Evolutionary conservation across 2,113 vertebrate species (phyloP).

Genomic region (Cygnus atratus): DNA sequence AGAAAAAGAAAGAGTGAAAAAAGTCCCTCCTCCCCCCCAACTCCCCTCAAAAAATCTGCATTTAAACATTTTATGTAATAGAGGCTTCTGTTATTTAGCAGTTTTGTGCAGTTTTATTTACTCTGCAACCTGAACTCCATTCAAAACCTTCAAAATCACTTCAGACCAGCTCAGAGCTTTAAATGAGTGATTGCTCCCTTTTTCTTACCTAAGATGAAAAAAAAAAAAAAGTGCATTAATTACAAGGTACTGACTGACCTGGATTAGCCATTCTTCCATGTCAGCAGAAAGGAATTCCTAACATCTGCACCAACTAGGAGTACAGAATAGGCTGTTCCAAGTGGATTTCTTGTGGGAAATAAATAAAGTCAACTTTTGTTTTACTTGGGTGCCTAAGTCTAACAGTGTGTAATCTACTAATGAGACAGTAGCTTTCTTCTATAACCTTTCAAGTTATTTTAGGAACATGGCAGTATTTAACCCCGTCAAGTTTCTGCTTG

Average conservation of each 20-base stretch:
- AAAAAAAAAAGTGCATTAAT: conserved; percentile 36
- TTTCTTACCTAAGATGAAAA: neutral
- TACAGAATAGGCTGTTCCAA: conserved; percentile 40
- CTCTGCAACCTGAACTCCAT: conserved; percentile 5
- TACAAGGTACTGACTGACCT: conserved; percentile 65
- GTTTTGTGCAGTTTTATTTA: conserved; percentile 46
- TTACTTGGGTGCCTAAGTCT: neutral
- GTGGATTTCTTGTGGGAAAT: conserved; percentile 20
- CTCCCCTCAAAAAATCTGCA: neutral
- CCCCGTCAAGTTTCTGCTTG: neutral
- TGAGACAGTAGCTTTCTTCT: neutral
- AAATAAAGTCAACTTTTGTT: conserved; percentile 1
- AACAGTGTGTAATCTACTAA: neutral
- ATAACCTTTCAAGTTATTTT: neutral
- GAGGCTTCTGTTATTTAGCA: conserved; percentile 12
- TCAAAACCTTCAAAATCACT: conserved; percentile 9
- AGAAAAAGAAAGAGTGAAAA: neutral
- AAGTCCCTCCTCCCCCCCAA: no score
- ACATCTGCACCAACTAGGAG: conserved; percentile 64
- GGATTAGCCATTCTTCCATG: conserved; percentile 63
- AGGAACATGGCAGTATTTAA: neutral
- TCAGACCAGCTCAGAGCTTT: neutral
- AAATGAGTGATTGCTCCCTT: neutral
- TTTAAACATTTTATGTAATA: neutral
- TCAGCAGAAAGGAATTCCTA: conserved; percentile 72